phyloP scores from a whole-genome alignment of 2,113 vertebrate species.

The Ia io region DNA sequence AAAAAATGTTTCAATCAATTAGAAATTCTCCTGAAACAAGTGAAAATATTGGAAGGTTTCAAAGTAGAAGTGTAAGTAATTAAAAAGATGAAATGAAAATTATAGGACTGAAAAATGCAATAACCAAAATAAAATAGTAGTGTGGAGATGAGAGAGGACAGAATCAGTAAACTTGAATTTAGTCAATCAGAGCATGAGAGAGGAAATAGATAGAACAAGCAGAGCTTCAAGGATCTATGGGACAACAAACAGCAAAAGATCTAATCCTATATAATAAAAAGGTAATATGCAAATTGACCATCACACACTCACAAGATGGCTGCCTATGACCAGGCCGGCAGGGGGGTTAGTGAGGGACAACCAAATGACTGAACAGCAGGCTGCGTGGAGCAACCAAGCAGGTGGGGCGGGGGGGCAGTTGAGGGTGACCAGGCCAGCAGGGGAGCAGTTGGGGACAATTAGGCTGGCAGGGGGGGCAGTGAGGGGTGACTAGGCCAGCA shows the following conservation, averaged over 20 bases:
- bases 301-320: too few relatives aligned
- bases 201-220: not conserved
- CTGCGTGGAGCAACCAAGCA: too few relatives aligned
- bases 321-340: too few relatives aligned
- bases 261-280: not conserved
- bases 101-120: not conserved
- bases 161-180: not conserved
- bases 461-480: too few relatives aligned
- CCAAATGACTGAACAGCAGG: too few relatives aligned
- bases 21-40: not conserved
- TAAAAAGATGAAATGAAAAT: not conserved
- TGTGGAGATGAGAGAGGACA: not conserved
- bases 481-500: too few relatives aligned
- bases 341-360: too few relatives aligned
- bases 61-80: not conserved
- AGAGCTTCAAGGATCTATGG: not conserved
- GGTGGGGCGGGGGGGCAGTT: too few relatives aligned
- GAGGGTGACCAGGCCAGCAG: too few relatives aligned
- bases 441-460: too few relatives aligned
- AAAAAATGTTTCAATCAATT: not conserved
- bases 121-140: not conserved
- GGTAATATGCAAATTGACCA: too few relatives aligned
- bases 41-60: not conserved
- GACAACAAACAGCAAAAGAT: not conserved
- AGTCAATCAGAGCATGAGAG: not conserved